A percentile compares a stretch with the other conserved stretches of the same genome.
Conservation (phyloP, 2,888 invertebrate genomes). For the Clivina fossor region DNA sequence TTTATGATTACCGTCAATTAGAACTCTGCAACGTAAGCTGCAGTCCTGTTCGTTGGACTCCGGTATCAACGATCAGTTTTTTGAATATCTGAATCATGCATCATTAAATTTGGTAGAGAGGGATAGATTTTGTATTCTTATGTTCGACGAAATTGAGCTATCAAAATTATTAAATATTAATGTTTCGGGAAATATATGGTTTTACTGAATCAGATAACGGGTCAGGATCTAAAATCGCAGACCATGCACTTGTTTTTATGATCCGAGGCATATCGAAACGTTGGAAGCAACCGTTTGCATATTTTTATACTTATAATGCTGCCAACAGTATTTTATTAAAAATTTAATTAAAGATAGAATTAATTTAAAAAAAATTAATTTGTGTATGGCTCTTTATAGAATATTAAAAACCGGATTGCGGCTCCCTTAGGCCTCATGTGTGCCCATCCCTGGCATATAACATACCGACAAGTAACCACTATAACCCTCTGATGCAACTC, state of each 20-base stretch:
- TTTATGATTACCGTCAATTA: constrained; percentile 1
- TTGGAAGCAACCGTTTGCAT: constrained; percentile 1
- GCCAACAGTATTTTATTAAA: background rate
- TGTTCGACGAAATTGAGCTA: constrained; percentile 5
- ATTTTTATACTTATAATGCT: background rate
- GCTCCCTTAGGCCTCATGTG: no score
- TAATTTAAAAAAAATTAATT: no score
- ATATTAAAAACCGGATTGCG: no score
- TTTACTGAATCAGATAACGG: no score
- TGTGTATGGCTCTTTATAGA: no score
- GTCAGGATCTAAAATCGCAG: constrained; percentile 8
- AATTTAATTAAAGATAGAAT: no score
- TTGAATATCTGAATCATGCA: background rate
- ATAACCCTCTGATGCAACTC: no score
- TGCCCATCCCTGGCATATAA: no score
- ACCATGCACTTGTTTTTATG: constrained; percentile 14
- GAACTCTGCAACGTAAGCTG: background rate
- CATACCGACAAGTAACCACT: no score
- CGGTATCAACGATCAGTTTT: constrained; percentile 4
- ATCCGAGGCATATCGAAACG: constrained; percentile 2
- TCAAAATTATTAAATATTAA: background rate
- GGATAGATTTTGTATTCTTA: background rate
- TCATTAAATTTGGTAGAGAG: background rate
- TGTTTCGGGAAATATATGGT: background rate
- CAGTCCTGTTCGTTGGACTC: background rate